Base-by-base conservation (phyloP, 2,888 invertebrate species). In the Smittia sp. region DNA sequence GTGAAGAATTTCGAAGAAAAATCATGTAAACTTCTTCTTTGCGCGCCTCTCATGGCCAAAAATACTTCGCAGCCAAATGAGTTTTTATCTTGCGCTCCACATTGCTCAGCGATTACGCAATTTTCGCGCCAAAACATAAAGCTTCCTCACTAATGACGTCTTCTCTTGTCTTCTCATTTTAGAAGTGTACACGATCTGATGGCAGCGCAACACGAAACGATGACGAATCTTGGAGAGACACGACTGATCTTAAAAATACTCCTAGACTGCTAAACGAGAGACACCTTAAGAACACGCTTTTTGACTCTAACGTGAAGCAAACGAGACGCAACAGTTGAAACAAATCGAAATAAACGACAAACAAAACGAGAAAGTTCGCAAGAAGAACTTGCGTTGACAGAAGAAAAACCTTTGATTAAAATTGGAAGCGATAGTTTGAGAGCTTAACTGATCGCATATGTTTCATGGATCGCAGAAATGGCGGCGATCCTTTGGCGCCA, bases 401-500 rank as follows among this genome's bases (percentile, higher is more conserved):
- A 58, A 58, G 9, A 46, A 15, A 46, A n/a, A 46, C 2, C 38
- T 38, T 11, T 38, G 18, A 18, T 7, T 13, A 15, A 46, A 46
- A 46, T n/a, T 58, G n/a, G 22, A 58, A 58, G 18, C 46, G 46
- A n/a, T n/a, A 58, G n/a, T 46, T 15, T 58, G 18, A 58, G 58
- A 58, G 9, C 18, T 22, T 18, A 58, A 58, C 13, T 58, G 58
- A 38, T 46, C 52, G 25, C 63, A 52, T 73, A 65, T 73, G 73
- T 73, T 73, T 73, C 85, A 90, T 90, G 90, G 90, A 89, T 86
- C 87, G 88, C 86, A 89, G 81, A 79, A 82, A 90, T 89, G 89
- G 89, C 88, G 89, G 89, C 87, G 82, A 83, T 82, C 88, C 86
- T 86, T 87, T 87, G 87, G 87, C 87, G 87, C 88, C 88, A 86